Conservation (phyloP, 2,797 vertebrate genomes). For the Sarcoramphus papa region DNA sequence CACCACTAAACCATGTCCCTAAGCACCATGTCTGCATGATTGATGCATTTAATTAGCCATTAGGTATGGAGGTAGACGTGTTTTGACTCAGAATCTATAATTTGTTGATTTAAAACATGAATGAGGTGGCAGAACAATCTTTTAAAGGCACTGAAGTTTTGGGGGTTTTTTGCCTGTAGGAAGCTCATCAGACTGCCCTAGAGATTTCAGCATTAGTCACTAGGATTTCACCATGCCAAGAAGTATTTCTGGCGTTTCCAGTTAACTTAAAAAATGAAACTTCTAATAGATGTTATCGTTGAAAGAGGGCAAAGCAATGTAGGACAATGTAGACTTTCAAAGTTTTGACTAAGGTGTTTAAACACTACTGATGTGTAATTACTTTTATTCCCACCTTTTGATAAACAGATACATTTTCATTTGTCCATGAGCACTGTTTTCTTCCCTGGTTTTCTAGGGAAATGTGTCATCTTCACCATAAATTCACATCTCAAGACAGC, state of each 20-base stretch:
- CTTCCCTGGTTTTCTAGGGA: not conserved
- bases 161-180: not conserved
- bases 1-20: not conserved
- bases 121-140: not conserved
- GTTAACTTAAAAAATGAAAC: not conserved
- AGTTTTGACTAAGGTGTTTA: not conserved
- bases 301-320: not conserved
- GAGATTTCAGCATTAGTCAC: not conserved
- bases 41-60: not conserved
- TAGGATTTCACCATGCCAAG: not conserved
- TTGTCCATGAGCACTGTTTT: not conserved
- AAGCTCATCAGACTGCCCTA: not conserved
- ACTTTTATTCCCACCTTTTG: not conserved
- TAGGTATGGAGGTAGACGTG: not conserved
- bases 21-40: not conserved
- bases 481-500: not conserved
- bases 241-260: not conserved
- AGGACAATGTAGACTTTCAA: not conserved
- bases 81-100: not conserved
- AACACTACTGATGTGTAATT: not conserved
- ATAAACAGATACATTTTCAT: not conserved
- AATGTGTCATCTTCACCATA: not conserved
- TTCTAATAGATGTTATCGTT: too few relatives aligned
- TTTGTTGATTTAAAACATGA: not conserved
- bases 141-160: not conserved